Base-by-base conservation (phyloP, 2,113 vertebrate genomes). In the Tursiops truncatus region DNA sequence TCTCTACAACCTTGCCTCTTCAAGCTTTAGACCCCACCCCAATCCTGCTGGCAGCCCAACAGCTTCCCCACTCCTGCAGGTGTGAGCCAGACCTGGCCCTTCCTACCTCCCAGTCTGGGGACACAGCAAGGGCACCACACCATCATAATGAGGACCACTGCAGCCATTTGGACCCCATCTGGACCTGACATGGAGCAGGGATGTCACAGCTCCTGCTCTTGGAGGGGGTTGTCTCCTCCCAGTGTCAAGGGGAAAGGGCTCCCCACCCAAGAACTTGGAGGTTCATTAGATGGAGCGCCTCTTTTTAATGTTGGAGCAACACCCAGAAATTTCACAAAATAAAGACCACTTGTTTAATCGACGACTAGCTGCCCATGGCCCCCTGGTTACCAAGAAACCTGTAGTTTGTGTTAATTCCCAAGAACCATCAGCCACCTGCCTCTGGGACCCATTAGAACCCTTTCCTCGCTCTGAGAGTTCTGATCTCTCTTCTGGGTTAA, bases 321-420 rank as follows among this genome's bases (percentile, higher is more conserved):
- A 74, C n/a, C 47, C 50, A 76, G 81, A 95, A 62, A 18, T 44
- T 25, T 41, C 26, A 67, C 31, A 38, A 65, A 87, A 80, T 85
- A 70, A 71, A 92, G 31, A 15, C 6, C 47, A n/a, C 65, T 58
- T 95, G 63, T 44, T 86, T 44, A 62, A n/a, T 10, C 8, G 50
- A 56, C 15, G 50, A 13, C 3, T 31, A 36, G 56, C 18, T 18
- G 10, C 38, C 71, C 44, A 20, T 15, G 53, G 56, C 25, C 26
- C 18, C 33, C 25, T 3, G 0, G 6, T 47, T 41, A 33, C 87
- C 63, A 62, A 70, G 65, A 92, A 79, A 83, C 20, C 26, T 50
- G 1, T 18, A 56, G n/a, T 18, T 67, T 15, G 14, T n/a, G 2
- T 56, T 68, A 31, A 5, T 36, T 62, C 50, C 89, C 23, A 13